A percentile compares a stretch with the other conserved stretches of the same genome.
Evolutionary conservation across 2,888 invertebrate genomes (phyloP).

Genomic region (Spodoptera picta): DNA sequence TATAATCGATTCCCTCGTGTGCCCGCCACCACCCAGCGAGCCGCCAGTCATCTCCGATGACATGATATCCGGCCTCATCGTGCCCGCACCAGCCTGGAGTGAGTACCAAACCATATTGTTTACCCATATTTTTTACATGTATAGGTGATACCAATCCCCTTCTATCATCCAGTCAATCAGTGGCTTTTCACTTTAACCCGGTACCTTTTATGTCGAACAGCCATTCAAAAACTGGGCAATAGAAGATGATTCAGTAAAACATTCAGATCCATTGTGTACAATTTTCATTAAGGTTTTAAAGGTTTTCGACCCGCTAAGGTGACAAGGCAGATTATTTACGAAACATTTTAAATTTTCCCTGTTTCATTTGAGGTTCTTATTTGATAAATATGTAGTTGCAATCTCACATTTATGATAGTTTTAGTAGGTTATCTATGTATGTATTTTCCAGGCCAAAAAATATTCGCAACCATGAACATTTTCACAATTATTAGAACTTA

Average conservation of each 20-base stretch:
- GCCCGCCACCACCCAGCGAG: conserved; percentile 98
- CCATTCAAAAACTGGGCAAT: conserved; percentile 4
- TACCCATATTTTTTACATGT: conserved; percentile 5
- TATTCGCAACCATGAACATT: too few relatives aligned
- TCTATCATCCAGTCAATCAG: background rate
- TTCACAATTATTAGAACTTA: background rate
- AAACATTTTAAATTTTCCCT: conserved; percentile 61
- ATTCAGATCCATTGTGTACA: conserved; percentile 11
- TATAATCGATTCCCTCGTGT: conserved; percentile 98
- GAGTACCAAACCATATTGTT: conserved; percentile 80
- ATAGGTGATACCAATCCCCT: too few relatives aligned
- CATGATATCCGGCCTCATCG: conserved; percentile 98
- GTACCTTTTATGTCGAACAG: conserved; percentile 2
- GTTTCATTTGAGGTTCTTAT: conserved; percentile 52
- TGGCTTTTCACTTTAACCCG: conserved; percentile 6
- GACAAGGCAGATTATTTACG: conserved; percentile 60
- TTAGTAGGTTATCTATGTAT: conserved; percentile 15
- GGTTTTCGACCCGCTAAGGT: conserved; percentile 52
- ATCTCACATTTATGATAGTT: conserved; percentile 56
- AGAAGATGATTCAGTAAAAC: conserved; percentile 11
- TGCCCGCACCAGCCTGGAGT: conserved; percentile 98
- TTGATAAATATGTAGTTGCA: conserved; percentile 40
- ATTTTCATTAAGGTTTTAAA: conserved; percentile 54
- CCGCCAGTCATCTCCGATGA: conserved; percentile 98
- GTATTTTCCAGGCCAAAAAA: too few relatives aligned